Percentiles rank a stretch among this genome's conserved stretches.
Evolutionary conservation across 2,797 vertebrate species (phyloP).

Genomic region (Carduelis carduelis): DNA sequence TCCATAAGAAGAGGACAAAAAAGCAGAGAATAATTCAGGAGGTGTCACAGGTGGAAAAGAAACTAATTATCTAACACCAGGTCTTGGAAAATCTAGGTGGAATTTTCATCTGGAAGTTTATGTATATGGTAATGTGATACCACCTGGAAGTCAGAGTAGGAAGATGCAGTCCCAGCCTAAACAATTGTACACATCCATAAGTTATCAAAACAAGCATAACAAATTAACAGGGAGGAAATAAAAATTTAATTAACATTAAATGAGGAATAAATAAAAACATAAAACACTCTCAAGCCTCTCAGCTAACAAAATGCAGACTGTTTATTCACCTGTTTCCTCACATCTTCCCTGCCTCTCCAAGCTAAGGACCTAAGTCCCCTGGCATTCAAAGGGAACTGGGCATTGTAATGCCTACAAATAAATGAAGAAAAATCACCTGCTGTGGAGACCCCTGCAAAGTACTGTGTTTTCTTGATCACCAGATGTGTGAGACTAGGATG

Average conservation of each 20-base stretch:
- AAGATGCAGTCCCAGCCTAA: neutral
- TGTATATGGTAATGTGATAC: neutral
- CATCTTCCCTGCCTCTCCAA: neutral
- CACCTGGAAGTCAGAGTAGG: neutral
- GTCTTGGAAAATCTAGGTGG: neutral
- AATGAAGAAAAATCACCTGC: neutral
- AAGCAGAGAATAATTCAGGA: neutral
- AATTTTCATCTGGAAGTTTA: neutral
- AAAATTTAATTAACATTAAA: neutral
- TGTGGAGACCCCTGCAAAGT: neutral
- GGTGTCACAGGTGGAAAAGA: neutral
- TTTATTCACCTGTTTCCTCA: neutral
- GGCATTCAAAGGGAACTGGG: neutral
- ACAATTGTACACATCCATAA: neutral
- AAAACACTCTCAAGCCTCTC: neutral
- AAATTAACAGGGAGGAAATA: neutral
- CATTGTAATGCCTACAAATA: fast-evolving
- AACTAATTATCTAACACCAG: neutral
- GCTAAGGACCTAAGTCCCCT: neutral
- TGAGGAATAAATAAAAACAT: neutral
- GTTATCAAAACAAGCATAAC: neutral
- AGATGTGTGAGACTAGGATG: neutral
- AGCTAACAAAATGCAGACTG: neutral
- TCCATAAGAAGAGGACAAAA: neutral
- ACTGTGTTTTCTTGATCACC: neutral